These are phyloP conservation scores for Mycalesis mineus DNA, from an alignment of 2,888 invertebrate species.

Conservation along the genomic window DNA sequence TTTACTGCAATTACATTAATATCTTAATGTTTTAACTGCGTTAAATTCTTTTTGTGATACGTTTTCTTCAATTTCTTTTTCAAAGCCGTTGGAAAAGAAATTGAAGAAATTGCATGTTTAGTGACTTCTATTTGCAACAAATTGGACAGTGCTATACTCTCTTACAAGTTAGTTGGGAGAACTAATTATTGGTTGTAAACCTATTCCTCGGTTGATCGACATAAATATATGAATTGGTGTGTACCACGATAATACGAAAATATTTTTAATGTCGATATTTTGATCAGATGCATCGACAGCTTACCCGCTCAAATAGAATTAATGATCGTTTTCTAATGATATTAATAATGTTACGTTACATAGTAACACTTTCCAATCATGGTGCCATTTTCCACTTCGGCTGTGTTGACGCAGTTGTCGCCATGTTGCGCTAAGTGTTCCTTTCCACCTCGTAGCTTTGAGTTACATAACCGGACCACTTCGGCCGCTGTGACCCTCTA, in stretches of 20 bases:
- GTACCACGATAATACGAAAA: no score
- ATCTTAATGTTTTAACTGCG: background rate
- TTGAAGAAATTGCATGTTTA: no score
- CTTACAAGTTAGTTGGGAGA: no score
- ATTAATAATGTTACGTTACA: background rate
- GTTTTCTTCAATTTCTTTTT: background rate
- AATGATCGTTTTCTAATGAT: background rate
- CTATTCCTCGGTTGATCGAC: no score
- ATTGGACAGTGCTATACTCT: no score
- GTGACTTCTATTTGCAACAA: background rate
- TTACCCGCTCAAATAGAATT: no score
- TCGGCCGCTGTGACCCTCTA: conserved; percentile 57
- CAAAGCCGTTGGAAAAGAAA: background rate
- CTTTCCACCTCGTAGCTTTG: conserved; percentile 39
- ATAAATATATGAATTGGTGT: no score
- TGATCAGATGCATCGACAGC: no score
- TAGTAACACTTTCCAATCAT: conserved; percentile 6
- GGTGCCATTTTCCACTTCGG: conserved; percentile 6
- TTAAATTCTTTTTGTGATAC: background rate
- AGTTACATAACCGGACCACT: conserved; percentile 61
- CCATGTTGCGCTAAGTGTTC: conserved; percentile 48
- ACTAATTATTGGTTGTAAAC: no score
- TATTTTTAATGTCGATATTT: no score
- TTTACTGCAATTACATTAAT: background rate
- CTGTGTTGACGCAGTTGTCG: conserved; percentile 21